Conservation (phyloP, 2,888 invertebrate species). For the Cabera pusaria region DNA sequence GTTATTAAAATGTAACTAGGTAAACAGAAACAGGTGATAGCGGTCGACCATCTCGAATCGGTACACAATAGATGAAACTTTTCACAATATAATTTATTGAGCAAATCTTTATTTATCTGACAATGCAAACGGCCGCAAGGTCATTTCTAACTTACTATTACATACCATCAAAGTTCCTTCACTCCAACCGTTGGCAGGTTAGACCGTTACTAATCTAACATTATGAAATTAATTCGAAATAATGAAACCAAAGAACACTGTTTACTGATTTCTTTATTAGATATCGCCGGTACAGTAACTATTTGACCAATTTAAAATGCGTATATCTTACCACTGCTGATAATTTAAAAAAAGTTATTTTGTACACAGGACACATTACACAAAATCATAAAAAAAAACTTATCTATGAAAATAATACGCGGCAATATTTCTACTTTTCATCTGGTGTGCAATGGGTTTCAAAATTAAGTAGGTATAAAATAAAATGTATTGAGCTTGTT, state of each 20-base stretch:
- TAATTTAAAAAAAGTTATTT: slow-evolving; percentile 59
- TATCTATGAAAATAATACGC: slow-evolving; percentile 35
- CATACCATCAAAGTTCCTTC: slow-evolving; percentile 42
- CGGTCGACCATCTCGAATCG: slow-evolving; percentile 42
- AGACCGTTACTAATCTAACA: slow-evolving; percentile 26
- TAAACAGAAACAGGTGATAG: slow-evolving; percentile 24
- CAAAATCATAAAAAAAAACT: slow-evolving; percentile 39
- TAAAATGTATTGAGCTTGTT: slow-evolving; percentile 6
- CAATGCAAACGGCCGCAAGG: slow-evolving; percentile 44
- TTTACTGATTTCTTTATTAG: slow-evolving; percentile 73
- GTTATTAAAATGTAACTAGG: slow-evolving; percentile 13
- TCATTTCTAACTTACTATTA: slow-evolving; percentile 40
- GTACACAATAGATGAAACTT: slow-evolving; percentile 40
- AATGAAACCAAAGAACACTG: slow-evolving; percentile 41
- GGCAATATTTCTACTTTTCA: slow-evolving; percentile 55
- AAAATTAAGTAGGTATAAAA: slow-evolving; percentile 16
- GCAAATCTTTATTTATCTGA: slow-evolving; percentile 39
- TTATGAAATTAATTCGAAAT: slow-evolving; percentile 34
- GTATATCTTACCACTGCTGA: slow-evolving; percentile 69
- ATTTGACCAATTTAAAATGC: slow-evolving; percentile 75
- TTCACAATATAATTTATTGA: slow-evolving; percentile 49
- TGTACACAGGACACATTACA: slow-evolving; percentile 70
- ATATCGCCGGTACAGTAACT: slow-evolving; percentile 74
- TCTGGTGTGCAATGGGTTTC: slow-evolving; percentile 51
- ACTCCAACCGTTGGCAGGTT: slow-evolving; percentile 25